Evolutionary conservation across 2,888 invertebrate species (phyloP), one percentile per base, ranked within the genome.

Genomic region (Agelastica alni): DNA sequence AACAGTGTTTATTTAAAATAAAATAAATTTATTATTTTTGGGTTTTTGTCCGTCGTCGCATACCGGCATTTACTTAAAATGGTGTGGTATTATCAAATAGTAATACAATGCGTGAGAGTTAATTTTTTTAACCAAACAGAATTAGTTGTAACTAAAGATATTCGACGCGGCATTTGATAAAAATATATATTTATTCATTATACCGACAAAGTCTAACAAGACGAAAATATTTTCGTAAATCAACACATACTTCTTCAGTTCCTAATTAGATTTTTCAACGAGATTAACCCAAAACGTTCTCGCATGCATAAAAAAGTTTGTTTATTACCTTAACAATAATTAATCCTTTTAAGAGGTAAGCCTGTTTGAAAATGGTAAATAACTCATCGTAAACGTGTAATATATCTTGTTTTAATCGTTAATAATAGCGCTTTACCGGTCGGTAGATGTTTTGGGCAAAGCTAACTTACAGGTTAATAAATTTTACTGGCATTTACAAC

Each of bases 381-480:
- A 56, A 49, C 49, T 51, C 57, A 57, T 57, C 42, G 48, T 53
- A 51, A 57, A 57, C 31, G 53, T 57, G 49, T 53, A 53, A 56
- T 53, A 57, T 57, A 57, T 57, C 57, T 57, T 53, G 42, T 49
- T 36, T 31, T 49, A 45, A 49, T 51, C 57, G 53, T 57, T 53
- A 53, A 57, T 57, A 53, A 39, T 37, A 55, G 51, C 57, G 42
- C 47, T 32, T 46, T 56, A 56, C 44, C 42, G 52, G 56, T 45
- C 53, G 57, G 53, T 53, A 59, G 58, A 60, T 56, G 56, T 59
- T 63, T 66, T 60, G 48, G 58, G 57, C 51, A 59, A 56, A 53
- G 58, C 53, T 59, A 56, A 43, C 53, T 51, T 60, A 59, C 61
- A 65, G 64, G 65, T 67, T 63, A 64, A 68, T 69, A 69, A 69